phyloP scores from a whole-genome alignment of 92 coral and sea anemone genomes.

The Montipora capitata region DNA sequence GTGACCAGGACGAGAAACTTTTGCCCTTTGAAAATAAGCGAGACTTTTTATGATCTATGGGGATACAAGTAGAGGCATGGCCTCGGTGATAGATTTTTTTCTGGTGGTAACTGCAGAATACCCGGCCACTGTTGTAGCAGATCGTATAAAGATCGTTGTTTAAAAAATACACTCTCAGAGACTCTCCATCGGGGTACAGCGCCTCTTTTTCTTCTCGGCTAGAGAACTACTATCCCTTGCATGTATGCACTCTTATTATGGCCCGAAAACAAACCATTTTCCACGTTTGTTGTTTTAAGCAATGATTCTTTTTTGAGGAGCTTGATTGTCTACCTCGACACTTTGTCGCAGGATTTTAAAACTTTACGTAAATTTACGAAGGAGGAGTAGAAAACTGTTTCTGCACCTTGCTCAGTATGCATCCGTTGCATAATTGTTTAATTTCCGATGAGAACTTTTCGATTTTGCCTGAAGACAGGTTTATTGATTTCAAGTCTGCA shows the following conservation, averaged over 20 bases:
- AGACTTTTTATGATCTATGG: too few relatives aligned
- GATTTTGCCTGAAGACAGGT: not conserved
- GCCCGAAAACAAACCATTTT: not conserved
- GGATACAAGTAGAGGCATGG: too few relatives aligned
- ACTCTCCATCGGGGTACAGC: too few relatives aligned
- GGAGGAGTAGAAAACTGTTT: not conserved
- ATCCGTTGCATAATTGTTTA: slow-evolving; percentile 14
- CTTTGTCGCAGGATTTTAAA: slow-evolving; percentile 10
- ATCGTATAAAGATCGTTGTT: too few relatives aligned
- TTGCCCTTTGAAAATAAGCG: not conserved
- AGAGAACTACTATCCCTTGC: too few relatives aligned
- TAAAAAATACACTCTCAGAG: too few relatives aligned
- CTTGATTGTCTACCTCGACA: not conserved
- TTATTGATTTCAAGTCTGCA: not conserved
- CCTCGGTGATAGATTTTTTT: too few relatives aligned
- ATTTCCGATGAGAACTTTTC: slow-evolving; percentile 23
- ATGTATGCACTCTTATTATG: too few relatives aligned
- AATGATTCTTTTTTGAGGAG: not conserved
- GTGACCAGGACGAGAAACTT: too few relatives aligned
- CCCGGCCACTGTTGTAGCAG: too few relatives aligned
- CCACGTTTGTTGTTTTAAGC: slow-evolving; percentile 3
- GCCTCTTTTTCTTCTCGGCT: too few relatives aligned
- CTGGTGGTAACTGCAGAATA: too few relatives aligned
- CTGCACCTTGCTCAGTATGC: slow-evolving; percentile 35
- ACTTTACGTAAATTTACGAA: slow-evolving; percentile 23